Percentiles rank a stretch among this genome's conserved stretches.
Conservation (phyloP, 2,113 vertebrate species). For the Motacilla tschutschensis region DNA sequence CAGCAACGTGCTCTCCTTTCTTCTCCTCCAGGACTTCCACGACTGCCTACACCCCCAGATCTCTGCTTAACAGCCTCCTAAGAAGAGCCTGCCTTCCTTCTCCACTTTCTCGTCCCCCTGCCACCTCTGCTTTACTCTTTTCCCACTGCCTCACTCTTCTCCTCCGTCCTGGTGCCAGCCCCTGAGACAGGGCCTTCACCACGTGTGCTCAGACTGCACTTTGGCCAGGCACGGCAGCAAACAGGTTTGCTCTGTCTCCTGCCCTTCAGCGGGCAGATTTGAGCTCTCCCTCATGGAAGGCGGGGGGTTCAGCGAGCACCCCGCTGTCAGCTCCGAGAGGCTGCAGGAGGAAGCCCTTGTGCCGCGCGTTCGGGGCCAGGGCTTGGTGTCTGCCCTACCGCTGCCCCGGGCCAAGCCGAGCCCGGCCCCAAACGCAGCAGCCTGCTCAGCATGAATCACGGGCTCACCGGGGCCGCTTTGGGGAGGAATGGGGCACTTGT, state of each 20-base stretch:
- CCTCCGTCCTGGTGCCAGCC: background rate
- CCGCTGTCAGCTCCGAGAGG: background rate
- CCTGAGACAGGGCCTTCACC: fast-evolving
- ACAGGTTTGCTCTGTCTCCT: background rate
- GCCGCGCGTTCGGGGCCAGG: background rate
- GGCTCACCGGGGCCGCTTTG: background rate
- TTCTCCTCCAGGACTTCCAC: too few relatives aligned
- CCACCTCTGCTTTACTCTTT: background rate
- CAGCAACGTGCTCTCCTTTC: background rate
- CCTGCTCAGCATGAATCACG: background rate
- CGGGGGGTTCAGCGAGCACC: fast-evolving
- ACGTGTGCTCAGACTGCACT: fast-evolving
- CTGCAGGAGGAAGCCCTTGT: background rate
- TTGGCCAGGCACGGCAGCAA: fast-evolving
- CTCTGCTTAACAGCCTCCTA: background rate
- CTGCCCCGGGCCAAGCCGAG: fast-evolving
- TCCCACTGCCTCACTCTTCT: background rate
- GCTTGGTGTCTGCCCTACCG: fast-evolving
- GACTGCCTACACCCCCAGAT: background rate
- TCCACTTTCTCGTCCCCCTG: fast-evolving
- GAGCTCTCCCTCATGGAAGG: background rate
- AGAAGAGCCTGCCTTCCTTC: background rate
- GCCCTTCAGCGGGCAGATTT: background rate
- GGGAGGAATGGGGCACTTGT: background rate
- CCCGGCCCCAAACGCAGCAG: background rate